Evolutionary conservation across 2,888 invertebrate species (phyloP).

Genomic region (Megastigmus dorsalis): DNA sequence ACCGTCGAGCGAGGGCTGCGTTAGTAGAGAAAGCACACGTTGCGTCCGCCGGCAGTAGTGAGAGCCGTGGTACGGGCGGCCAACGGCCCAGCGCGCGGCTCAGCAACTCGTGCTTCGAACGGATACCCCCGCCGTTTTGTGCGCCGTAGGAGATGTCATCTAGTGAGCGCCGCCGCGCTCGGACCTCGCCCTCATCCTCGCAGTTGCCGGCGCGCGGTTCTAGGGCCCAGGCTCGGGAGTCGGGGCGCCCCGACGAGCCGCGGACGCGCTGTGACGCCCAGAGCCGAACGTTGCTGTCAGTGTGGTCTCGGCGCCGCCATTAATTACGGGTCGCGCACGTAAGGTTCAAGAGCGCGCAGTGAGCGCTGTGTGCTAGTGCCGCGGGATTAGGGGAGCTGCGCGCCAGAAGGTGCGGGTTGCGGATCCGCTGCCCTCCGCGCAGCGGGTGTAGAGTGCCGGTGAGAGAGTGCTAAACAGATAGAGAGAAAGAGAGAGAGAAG

Average conservation of each 20-base stretch:
- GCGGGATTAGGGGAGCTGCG: no score
- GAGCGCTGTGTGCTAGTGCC: no score
- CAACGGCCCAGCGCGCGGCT: no score
- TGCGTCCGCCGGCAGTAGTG: constrained; percentile 72
- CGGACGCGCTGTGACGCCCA: not conserved
- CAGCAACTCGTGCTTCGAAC: constrained; percentile 14
- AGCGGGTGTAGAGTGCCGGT: no score
- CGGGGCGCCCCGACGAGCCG: no score
- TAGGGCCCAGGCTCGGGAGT: not conserved
- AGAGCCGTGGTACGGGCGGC: constrained; percentile 71
- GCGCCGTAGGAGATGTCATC: not conserved
- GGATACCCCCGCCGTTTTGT: not conserved
- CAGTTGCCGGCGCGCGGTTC: no score
- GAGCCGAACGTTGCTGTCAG: no score
- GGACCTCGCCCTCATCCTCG: no score
- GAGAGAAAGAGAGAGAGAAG: no score
- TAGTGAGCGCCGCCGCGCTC: not conserved
- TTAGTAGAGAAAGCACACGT: constrained; percentile 72
- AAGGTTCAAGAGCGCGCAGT: not conserved
- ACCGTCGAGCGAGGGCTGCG: constrained; percentile 56
- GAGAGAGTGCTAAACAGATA: no score
- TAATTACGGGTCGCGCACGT: not conserved
- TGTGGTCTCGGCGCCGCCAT: not conserved
- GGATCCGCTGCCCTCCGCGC: no score
- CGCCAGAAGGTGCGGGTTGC: no score